phyloP scores from a whole-genome alignment of 2,113 vertebrate species.

The Proteles cristata region DNA sequence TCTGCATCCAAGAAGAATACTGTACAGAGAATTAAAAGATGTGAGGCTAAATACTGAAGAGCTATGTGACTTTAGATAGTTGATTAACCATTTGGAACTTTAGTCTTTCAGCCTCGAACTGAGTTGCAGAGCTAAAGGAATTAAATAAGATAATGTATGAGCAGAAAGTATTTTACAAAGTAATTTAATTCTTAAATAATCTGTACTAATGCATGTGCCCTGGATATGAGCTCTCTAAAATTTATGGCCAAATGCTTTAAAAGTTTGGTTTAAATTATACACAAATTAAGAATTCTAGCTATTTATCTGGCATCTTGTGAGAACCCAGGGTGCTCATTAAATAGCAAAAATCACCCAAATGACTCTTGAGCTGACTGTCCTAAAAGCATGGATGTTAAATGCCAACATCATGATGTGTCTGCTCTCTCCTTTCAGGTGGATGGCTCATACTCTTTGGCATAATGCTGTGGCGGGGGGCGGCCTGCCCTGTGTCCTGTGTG shows the following conservation, averaged over 20 bases:
- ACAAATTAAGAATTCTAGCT: background rate
- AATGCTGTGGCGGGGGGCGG: slow-evolving; percentile 54
- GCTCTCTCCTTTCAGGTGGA: slow-evolving; percentile 80
- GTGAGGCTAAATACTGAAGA: background rate
- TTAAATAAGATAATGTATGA: background rate
- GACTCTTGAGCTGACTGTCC: background rate
- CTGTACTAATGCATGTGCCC: background rate
- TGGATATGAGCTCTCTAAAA: background rate
- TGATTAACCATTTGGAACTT: background rate
- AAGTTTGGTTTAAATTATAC: background rate
- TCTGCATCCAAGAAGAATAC: background rate
- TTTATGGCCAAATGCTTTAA: background rate
- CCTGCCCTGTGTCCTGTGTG: slow-evolving; percentile 84
- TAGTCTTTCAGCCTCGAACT: background rate
- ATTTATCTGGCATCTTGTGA: background rate
- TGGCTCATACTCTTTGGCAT: slow-evolving; percentile 80
- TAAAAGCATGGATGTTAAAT: background rate
- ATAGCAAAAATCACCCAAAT: background rate
- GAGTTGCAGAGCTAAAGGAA: background rate
- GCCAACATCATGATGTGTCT: background rate
- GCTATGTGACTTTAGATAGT: background rate
- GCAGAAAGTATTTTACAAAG: background rate
- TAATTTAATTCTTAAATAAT: background rate
- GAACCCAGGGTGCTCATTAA: background rate
- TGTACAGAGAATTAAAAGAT: background rate